These are phyloP conservation scores for Aptenodytes patagonicus DNA, from an alignment of 2,113 vertebrate genomes.

Conservation along the genomic window DNA sequence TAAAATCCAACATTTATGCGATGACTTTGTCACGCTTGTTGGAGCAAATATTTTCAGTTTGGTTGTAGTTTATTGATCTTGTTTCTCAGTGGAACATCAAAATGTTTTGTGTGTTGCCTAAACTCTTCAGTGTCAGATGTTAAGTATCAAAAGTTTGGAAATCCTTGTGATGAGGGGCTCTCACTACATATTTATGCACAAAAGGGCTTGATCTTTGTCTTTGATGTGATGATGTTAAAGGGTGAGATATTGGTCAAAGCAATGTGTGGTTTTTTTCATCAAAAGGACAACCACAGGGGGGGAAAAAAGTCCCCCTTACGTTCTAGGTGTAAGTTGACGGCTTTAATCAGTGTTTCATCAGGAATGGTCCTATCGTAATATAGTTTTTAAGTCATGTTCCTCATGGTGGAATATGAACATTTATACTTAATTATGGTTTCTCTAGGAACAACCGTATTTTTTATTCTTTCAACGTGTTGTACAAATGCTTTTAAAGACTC, in stretches of 20 bases:
- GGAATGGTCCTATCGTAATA: background rate
- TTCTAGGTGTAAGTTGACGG: background rate
- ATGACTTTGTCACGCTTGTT: background rate
- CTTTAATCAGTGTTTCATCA: background rate
- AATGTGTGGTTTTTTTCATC: background rate
- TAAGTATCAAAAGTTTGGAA: background rate
- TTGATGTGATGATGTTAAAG: background rate
- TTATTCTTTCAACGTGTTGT: background rate
- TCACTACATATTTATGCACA: background rate
- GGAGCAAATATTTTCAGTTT: background rate
- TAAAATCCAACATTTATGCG: background rate
- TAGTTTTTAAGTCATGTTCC: background rate
- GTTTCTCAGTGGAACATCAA: background rate
- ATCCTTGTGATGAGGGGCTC: background rate
- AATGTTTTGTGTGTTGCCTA: background rate
- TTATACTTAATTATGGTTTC: background rate
- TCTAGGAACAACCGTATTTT: background rate
- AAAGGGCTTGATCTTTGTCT: background rate
- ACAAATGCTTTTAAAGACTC: background rate
- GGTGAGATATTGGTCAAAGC: background rate
- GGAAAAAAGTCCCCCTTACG: background rate
- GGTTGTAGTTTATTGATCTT: background rate
- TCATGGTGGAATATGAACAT: background rate
- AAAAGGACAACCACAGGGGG: accelerated
- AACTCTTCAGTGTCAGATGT: background rate